phyloP scores from a whole-genome alignment of 37 sponge, comb jelly and placozoan species.

The Beroe ovata region DNA sequence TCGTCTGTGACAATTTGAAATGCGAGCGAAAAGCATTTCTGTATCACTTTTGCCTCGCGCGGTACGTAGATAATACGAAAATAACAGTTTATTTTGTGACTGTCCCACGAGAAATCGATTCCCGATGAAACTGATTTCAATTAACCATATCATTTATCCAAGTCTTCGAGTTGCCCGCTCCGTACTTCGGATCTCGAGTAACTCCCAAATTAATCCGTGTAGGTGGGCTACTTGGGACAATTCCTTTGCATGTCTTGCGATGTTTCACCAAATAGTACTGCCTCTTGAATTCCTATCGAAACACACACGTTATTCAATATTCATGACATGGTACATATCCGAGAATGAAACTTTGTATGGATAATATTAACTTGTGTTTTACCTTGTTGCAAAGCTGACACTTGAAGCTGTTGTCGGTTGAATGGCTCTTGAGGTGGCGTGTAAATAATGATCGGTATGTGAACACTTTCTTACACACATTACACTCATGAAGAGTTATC shows the following conservation, averaged over 20 bases:
- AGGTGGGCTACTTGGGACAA: not conserved
- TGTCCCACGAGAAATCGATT: not conserved
- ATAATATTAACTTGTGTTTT: too few species aligned
- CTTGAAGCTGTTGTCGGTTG: constrained; percentile 54
- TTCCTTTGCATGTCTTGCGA: constrained; percentile 24
- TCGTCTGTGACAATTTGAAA: not conserved
- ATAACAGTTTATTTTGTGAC: not conserved
- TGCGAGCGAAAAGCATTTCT: not conserved
- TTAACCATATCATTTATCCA: too few species aligned
- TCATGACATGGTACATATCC: too few species aligned
- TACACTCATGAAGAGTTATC: constrained; percentile 50
- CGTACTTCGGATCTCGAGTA: not conserved
- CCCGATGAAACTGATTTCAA: too few species aligned
- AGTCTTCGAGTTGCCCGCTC: not conserved
- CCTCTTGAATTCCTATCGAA: constrained; percentile 9
- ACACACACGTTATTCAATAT: too few species aligned
- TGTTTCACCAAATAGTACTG: constrained; percentile 43
- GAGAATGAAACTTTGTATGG: too few species aligned
- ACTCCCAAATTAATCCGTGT: constrained; percentile 16
- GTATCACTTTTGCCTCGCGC: too few species aligned
- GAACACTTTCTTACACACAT: constrained; percentile 41
- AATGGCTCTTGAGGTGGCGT: constrained; percentile 57
- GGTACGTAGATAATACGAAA: not conserved
- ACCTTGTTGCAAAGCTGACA: constrained; percentile 28
- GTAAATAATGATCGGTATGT: constrained; percentile 47